Evolutionary conservation across 2,797 vertebrate genomes (phyloP).

Genomic region (Galagoides demidoff): DNA sequence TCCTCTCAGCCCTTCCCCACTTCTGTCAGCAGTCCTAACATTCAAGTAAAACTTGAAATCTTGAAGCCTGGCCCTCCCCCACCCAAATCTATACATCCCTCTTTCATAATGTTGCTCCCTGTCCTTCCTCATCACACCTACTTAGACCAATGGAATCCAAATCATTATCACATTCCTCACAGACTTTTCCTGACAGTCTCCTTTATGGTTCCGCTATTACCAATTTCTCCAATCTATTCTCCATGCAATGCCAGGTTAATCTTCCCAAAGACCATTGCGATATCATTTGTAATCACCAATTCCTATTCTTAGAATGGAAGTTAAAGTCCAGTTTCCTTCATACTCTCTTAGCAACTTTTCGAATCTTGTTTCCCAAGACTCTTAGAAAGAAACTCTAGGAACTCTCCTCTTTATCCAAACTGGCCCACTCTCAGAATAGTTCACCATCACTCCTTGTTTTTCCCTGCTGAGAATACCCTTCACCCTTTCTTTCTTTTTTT

Average conservation of each 20-base stretch:
- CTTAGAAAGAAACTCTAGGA: neutral
- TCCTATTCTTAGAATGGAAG: neutral
- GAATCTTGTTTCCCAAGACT: neutral
- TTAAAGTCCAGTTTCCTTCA: slow-evolving; percentile 7
- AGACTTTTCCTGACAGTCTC: neutral
- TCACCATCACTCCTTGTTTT: neutral
- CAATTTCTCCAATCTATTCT: neutral
- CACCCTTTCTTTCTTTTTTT: neutral
- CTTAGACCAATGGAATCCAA: neutral
- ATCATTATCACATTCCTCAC: neutral
- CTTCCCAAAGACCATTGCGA: neutral
- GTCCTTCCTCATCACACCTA: neutral
- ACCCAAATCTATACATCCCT: neutral
- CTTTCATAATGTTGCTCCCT: neutral
- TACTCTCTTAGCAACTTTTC: neutral
- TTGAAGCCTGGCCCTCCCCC: neutral
- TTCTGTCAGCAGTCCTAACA: neutral
- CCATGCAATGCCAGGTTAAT: neutral
- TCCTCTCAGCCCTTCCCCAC: neutral
- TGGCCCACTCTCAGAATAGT: neutral
- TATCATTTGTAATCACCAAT: neutral
- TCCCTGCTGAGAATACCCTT: neutral
- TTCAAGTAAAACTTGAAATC: neutral
- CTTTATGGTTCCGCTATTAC: neutral
- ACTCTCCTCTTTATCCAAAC: neutral